phyloP scores from a whole-genome alignment of 1,140 invertebrate species.

The Eumaeus atala region DNA sequence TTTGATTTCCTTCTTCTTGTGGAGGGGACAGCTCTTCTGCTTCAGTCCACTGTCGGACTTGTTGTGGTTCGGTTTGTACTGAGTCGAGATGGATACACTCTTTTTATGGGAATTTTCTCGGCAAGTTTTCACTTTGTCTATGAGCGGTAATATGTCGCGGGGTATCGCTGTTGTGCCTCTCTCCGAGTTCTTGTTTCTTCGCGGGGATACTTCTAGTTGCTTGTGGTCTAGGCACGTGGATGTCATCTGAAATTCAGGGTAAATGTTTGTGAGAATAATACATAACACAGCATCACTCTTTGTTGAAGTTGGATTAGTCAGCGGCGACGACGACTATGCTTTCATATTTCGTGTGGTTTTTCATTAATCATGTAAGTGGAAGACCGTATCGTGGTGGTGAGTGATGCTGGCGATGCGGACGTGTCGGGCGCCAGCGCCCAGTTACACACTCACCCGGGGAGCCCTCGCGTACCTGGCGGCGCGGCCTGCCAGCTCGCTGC shows the following conservation, averaged over 20 bases:
- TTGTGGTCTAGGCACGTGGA: constrained; percentile 64
- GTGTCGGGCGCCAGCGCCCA: no score
- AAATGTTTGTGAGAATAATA: not conserved
- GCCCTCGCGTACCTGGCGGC: constrained; percentile 50
- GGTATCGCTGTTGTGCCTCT: constrained; percentile 25
- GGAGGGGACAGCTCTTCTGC: constrained; percentile 53
- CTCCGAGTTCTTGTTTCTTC: constrained; percentile 24
- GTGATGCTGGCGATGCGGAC: no score
- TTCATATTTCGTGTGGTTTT: no score
- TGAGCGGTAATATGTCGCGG: constrained; percentile 25
- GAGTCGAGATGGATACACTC: constrained; percentile 39
- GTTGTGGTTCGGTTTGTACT: constrained; percentile 56
- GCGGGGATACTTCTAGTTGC: constrained; percentile 45
- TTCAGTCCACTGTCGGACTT: constrained; percentile 54
- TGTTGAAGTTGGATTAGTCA: no score
- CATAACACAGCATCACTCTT: not conserved
- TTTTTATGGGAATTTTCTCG: constrained; percentile 46
- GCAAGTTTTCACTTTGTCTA: constrained; percentile 34
- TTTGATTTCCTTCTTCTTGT: constrained; percentile 58
- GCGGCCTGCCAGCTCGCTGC: constrained; percentile 48
- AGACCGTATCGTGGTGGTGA: no score
- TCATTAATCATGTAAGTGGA: no score
- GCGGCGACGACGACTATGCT: no score
- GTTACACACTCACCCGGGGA: constrained; percentile 23
- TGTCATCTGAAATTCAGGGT: constrained; percentile 39